A percentile compares a stretch with the other conserved stretches of the same genome.
Conservation (phyloP, 2,113 vertebrate species). For the Oxyura jamaicensis region DNA sequence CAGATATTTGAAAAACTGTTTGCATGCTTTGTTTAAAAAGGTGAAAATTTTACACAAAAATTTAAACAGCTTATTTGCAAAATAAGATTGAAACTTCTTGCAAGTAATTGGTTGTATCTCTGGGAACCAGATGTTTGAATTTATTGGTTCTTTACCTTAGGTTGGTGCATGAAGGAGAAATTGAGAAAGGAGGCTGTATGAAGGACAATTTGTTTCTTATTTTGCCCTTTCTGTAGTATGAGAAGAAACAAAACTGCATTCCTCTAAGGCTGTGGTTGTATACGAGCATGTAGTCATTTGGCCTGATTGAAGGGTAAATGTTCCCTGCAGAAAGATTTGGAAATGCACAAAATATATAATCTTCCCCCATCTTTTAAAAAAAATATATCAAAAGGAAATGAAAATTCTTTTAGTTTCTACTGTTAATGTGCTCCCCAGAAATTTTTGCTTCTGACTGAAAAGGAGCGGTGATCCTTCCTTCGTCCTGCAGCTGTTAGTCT, state of each 20-base stretch:
- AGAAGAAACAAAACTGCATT: not conserved
- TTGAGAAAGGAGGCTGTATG: not conserved
- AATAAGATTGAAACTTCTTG: not conserved
- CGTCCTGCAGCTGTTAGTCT: not conserved
- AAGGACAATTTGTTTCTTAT: not conserved
- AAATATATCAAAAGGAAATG: constrained; percentile 58
- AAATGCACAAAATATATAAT: constrained; percentile 14
- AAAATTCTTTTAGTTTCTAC: constrained; percentile 7
- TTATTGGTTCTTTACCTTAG: not conserved
- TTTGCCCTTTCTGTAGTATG: not conserved
- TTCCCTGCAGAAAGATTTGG: constrained; percentile 38
- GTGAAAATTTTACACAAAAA: not conserved
- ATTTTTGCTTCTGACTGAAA: constrained; percentile 16
- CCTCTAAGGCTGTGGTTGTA: constrained; percentile 13
- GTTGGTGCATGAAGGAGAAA: not conserved
- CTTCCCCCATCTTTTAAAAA: constrained; percentile 16
- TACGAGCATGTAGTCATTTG: constrained; percentile 35
- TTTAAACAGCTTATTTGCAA: not conserved
- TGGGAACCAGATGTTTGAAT: not conserved
- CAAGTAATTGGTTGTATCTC: not conserved
- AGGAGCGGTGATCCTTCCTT: not conserved
- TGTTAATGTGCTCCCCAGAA: not conserved
- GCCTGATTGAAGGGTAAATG: constrained; percentile 45
- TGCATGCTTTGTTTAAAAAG: not conserved
- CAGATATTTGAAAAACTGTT: not conserved